These are phyloP conservation scores for Colletes gigas DNA, from an alignment of 1,140 invertebrate genomes.

Conservation along the genomic window DNA sequence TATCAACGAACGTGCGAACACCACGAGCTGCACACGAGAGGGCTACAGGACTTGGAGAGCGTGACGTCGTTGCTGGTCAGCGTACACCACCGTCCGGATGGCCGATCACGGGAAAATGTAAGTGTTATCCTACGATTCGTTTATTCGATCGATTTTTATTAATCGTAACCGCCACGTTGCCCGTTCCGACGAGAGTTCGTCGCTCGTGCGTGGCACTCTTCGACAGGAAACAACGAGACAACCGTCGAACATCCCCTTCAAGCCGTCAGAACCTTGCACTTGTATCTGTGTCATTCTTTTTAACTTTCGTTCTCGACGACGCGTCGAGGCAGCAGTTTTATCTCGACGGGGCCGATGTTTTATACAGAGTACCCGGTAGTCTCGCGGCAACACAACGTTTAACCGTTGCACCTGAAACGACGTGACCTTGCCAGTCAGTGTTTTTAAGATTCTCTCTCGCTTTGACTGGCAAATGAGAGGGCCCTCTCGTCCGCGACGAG, in stretches of 20 bases:
- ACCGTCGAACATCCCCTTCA: background rate
- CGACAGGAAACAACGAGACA: background rate
- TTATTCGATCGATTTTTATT: slow-evolving; percentile 7
- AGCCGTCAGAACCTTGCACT: slow-evolving; percentile 1
- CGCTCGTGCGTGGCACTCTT: background rate
- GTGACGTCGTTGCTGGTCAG: slow-evolving; percentile 32
- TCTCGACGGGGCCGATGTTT: background rate
- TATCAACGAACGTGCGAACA: background rate
- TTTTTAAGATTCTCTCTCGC: slow-evolving; percentile 35
- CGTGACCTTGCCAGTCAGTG: slow-evolving; percentile 22
- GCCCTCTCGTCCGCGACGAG: background rate
- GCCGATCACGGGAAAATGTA: slow-evolving; percentile 61
- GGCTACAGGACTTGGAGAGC: slow-evolving; percentile 29
- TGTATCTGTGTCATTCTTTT: slow-evolving; percentile 17
- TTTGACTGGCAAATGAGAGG: slow-evolving; percentile 38
- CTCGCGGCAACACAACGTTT: background rate
- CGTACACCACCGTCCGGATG: slow-evolving; percentile 46
- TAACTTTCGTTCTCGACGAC: slow-evolving; percentile 21
- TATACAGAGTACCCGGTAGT: background rate
- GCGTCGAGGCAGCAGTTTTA: background rate
- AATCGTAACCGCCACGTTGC: background rate
- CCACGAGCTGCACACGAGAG: slow-evolving; percentile 4
- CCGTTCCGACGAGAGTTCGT: background rate
- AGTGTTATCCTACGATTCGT: slow-evolving; percentile 31
- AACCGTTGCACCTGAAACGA: background rate